These are phyloP conservation scores for Drosophila prosaltans DNA, from an alignment of 1,140 invertebrate genomes.

Conservation along the genomic window DNA sequence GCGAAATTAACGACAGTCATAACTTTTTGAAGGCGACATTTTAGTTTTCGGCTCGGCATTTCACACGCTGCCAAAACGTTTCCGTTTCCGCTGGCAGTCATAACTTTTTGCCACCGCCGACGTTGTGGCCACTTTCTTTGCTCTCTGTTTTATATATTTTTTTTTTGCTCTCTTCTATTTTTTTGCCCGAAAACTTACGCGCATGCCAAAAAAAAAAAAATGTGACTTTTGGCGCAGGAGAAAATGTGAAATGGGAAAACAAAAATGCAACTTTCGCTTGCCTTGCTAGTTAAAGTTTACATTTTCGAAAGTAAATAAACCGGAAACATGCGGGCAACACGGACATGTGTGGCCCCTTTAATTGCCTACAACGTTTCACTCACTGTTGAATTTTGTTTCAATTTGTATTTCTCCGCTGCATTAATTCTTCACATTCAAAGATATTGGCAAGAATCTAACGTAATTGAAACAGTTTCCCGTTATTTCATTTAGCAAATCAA, in stretches of 20 bases:
- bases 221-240: slow-evolving; percentile 40
- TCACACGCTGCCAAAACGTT: slow-evolving; percentile 78
- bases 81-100: slow-evolving; percentile 68
- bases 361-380: slow-evolving; percentile 3
- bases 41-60: slow-evolving; percentile 66
- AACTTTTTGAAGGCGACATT: slow-evolving; percentile 68
- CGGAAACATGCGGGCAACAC: slow-evolving; percentile 53
- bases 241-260: slow-evolving; percentile 16
- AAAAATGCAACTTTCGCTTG: slow-evolving; percentile 52
- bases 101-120: slow-evolving; percentile 48
- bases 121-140: slow-evolving; percentile 22
- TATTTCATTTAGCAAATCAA: too few species aligned
- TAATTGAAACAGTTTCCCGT: too few species aligned
- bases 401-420: background rate
- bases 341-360: slow-evolving; percentile 11
- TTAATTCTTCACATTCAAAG: background rate
- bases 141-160: background rate
- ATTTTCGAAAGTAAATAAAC: slow-evolving; percentile 58
- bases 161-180: slow-evolving; percentile 7
- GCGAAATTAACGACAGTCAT: slow-evolving; percentile 57
- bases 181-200: slow-evolving; percentile 47
- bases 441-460: background rate
- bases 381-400: background rate
- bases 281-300: slow-evolving; percentile 39
- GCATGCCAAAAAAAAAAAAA: slow-evolving; percentile 58